Evolutionary conservation across 2,797 vertebrate species (phyloP).

Genomic region (Mionectes olivaceus): DNA sequence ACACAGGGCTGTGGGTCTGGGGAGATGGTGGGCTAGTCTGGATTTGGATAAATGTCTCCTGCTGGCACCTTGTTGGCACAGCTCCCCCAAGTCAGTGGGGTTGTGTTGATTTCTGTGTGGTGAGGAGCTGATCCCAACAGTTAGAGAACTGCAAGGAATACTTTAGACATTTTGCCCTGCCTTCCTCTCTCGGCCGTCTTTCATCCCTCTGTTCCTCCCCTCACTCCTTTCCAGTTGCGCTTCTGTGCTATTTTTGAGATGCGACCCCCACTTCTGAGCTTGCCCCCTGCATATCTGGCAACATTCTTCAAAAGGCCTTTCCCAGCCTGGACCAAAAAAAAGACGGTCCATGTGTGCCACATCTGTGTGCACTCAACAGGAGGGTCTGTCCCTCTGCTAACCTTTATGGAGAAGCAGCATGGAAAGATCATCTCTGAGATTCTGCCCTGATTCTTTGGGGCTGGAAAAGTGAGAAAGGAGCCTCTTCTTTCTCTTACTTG

Average conservation of each 20-base stretch:
- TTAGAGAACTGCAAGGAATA: neutral
- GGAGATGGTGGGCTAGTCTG: neutral
- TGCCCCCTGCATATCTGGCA: neutral
- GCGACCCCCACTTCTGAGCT: neutral
- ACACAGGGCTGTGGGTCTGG: neutral
- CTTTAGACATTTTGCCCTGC: neutral
- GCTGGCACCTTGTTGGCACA: fast-evolving
- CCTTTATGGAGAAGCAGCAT: neutral
- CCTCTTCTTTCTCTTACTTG: neutral
- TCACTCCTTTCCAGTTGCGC: fast-evolving
- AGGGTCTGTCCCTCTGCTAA: neutral
- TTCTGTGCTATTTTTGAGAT: neutral
- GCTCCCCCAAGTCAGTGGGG: fast-evolving
- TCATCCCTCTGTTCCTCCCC: neutral
- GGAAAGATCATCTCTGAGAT: neutral
- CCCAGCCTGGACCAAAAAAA: neutral
- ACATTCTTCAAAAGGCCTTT: neutral
- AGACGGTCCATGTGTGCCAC: fast-evolving
- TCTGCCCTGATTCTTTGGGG: neutral
- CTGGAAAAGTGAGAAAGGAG: neutral
- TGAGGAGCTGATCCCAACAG: neutral
- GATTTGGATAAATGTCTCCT: neutral
- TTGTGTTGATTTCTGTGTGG: neutral
- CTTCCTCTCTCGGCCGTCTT: neutral
- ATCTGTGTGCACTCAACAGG: neutral